Evolutionary conservation across 2,888 invertebrate genomes (phyloP), one percentile per base, ranked within the genome.

Genomic region (Macroteleia sp.): DNA sequence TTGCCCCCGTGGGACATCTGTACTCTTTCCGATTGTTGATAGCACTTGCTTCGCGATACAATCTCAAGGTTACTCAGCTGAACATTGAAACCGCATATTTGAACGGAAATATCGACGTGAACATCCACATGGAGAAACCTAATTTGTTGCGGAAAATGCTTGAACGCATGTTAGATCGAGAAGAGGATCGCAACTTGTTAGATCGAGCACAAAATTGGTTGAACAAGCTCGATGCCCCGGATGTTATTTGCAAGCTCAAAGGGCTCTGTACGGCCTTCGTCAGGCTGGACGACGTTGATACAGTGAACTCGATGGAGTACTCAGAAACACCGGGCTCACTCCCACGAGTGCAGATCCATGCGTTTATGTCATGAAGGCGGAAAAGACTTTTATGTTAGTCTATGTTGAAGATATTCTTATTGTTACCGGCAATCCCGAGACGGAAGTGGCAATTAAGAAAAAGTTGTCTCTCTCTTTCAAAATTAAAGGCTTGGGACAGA

Each of bases 251-350:
- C 16, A 16, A 28, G 5, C 12, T 50, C 3, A 32, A 1, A 50
- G n/a, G 4, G 20, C 48, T 3, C 10, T 50, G 1, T 50, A 50
- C 6, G 48, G 48, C 0, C 12, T 50, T 12, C 17, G 32, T 12
- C 48, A 50, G 19, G 30, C 48, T 1, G 48, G 48, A n/a, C 30
- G 48, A 3, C 48, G 9, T 0, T 46, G 48, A 32, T 19, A 32
- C 22, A 4, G 8, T 10, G 9, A 25, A 6, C 25, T 25, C 4
- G 25, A 25, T 6, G 25, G 25, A 3, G 25, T 6, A 5, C 25
- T 32, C n/a, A 32, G 10, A 25, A 5, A 4, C 3, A 2, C 8
- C 25, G 25, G 25, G 25, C 25, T 25, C 4, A 25, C 3, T 3
- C 25, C 25, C 6, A 32, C 32, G 2, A 10, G 10, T 4, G 3